Evolutionary conservation across 2,888 invertebrate species (phyloP).

Genomic region (Julus scanicus): DNA sequence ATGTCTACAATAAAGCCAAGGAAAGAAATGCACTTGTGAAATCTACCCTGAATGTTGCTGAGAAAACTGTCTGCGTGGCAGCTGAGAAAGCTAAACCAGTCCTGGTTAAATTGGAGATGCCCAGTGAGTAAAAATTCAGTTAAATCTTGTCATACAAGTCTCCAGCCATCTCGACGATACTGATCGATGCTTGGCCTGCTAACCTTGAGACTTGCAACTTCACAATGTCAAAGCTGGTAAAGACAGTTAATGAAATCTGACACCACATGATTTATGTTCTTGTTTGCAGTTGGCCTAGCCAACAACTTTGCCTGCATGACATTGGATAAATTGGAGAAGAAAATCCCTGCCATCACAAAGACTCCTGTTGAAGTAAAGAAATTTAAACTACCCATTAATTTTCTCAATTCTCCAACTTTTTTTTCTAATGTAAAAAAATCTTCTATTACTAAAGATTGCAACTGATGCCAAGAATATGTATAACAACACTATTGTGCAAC

Average conservation of each 20-base stretch:
- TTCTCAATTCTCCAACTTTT: not conserved
- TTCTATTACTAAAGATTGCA: slow-evolving; percentile 52
- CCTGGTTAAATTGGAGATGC: slow-evolving; percentile 77
- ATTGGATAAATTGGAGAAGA: slow-evolving; percentile 84
- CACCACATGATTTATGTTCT: not conserved
- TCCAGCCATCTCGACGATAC: not conserved
- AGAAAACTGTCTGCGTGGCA: slow-evolving; percentile 76
- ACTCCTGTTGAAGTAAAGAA: slow-evolving; percentile 81
- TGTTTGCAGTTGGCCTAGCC: slow-evolving; percentile 63
- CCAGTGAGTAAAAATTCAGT: slow-evolving; percentile 65
- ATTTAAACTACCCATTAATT: not conserved
- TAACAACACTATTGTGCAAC: slow-evolving; percentile 49
- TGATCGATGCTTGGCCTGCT: not conserved
- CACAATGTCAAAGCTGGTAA: slow-evolving; percentile 69
- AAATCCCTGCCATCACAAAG: slow-evolving; percentile 82
- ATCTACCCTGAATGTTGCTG: slow-evolving; percentile 64
- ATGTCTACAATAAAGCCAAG: slow-evolving; percentile 80
- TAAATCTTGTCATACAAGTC: not conserved
- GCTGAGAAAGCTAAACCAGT: slow-evolving; percentile 80
- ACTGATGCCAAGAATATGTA: slow-evolving; percentile 55
- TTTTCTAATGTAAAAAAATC: slow-evolving; percentile 36
- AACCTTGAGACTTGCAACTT: slow-evolving; percentile 69
- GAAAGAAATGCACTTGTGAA: slow-evolving; percentile 66
- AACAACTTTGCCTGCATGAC: slow-evolving; percentile 79
- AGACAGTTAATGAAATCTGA: not conserved